Evolutionary conservation across 1,140 invertebrate genomes (phyloP), one percentile per base, ranked within the genome.

Genomic region (Cyclargus thomasi): DNA sequence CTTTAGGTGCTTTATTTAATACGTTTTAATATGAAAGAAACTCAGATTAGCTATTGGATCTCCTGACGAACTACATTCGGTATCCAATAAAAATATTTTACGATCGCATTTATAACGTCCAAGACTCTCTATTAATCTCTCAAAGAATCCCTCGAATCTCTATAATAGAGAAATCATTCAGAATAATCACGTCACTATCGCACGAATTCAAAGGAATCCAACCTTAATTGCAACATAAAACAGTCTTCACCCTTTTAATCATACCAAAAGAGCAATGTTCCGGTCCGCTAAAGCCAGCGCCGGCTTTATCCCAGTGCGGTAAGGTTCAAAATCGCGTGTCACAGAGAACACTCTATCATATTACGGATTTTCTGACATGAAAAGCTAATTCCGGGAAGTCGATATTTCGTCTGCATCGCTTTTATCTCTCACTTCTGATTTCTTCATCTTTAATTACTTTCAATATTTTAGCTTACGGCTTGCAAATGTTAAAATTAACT

Each of bases 201-300:
- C 57, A 71, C 67, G 64, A 74, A 70, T 64, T 77, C 72, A 76
- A 82, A 83, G 74, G 72, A 75, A 76, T n/a, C n/a, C 74, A 77
- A 77, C 76, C 74, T 80, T 90, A 87, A 90, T 90, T 87, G 81
- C 78, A 75, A 83, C 85, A 88, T 87, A 86, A 88, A 88, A 79
- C 81, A 86, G 81, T 90, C 86, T 73, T 85, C 83, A 86, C 87
- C 86, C 86, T 87, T 88, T 90, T 88, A 87, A 90, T 88, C 85
- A 90, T 88, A 88, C 85, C 85, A 80, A 86, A 86, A 85, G 85
- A 82, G 78, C 83, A 85, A 90, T 88, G 83, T 88, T 90, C 85
- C 87, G 85, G 78, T 76, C 79, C 81, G 80, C 77, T 86, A 79
- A 73, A 71, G 62, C 5, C 14, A 11, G n/a, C n/a, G n/a, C n/a